These are phyloP conservation scores for Mirza zaza DNA, from an alignment of 2,113 vertebrate genomes.

Conservation along the genomic window DNA sequence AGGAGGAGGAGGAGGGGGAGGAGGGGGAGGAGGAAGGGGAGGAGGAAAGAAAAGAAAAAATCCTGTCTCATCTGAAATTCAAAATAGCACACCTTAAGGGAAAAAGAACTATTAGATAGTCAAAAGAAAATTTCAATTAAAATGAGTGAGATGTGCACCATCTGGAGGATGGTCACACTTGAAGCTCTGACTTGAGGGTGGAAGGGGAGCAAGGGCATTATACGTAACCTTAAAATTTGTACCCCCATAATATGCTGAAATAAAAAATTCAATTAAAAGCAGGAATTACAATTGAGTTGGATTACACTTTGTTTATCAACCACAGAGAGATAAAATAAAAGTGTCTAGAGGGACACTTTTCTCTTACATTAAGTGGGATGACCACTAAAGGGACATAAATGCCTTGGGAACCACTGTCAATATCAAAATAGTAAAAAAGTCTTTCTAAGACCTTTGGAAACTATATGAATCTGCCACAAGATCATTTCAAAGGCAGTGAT, in stretches of 20 bases:
- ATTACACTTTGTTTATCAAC: slow-evolving; percentile 3
- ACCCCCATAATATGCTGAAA: too few species aligned
- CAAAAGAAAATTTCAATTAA: slow-evolving; percentile 6
- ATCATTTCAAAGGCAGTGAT: not conserved
- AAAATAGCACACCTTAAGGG: not conserved
- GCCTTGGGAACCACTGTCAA: not conserved
- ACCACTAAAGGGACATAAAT: not conserved
- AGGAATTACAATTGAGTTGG: slow-evolving; percentile 22
- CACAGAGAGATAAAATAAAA: slow-evolving; percentile 17
- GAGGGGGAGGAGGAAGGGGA: too few species aligned
- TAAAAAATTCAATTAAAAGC: not conserved
- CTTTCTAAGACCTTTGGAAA: not conserved
- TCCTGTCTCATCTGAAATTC: slow-evolving; percentile 26
- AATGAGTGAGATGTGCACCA: not conserved
- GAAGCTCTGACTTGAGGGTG: too few species aligned
- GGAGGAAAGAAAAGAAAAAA: not conserved
- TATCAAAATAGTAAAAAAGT: not conserved
- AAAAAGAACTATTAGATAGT: slow-evolving; percentile 34
- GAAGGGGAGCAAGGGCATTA: too few species aligned
- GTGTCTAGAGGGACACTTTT: not conserved
- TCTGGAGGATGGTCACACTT: too few species aligned
- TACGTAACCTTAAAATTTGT: too few species aligned
- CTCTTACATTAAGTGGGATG: not conserved
- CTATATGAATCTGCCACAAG: not conserved
- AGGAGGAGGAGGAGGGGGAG: too few species aligned